A percentile compares a stretch with the other conserved stretches of the same genome.
Evolutionary conservation across 2,113 vertebrate genomes (phyloP).

Genomic region (Canis aureus): DNA sequence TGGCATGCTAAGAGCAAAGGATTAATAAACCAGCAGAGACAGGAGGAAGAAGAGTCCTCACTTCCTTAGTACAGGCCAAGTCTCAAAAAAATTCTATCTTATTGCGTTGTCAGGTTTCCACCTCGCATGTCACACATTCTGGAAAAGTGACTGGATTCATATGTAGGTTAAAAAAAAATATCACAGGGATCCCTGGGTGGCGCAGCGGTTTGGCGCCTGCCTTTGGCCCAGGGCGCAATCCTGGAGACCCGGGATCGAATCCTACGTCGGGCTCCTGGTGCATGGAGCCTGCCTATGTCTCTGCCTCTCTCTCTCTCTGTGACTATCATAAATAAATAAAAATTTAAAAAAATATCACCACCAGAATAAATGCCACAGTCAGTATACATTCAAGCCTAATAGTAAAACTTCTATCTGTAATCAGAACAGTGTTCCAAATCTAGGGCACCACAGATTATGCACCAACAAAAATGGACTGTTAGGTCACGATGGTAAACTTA

Average conservation of each 20-base stretch:
- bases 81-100: neutral
- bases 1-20: neutral
- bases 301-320: too few relatives aligned
- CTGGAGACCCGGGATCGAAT: too few relatives aligned
- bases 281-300: too few relatives aligned
- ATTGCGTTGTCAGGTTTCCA: neutral
- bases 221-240: too few relatives aligned
- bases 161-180: neutral
- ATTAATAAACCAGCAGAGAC: neutral
- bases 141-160: neutral
- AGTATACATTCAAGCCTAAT: neutral
- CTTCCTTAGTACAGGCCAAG: neutral
- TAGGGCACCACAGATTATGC: neutral
- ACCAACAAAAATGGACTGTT: neutral
- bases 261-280: too few relatives aligned
- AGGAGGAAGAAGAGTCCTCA: rapidly evolving
- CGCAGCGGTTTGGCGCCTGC: too few relatives aligned
- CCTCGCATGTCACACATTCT: neutral
- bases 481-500: neutral
- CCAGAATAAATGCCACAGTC: neutral
- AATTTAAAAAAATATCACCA: neutral
- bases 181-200: too few relatives aligned
- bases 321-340: too few relatives aligned
- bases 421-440: neutral
- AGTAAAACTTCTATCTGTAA: neutral